These are phyloP conservation scores for Clistopyga incitator DNA, from an alignment of 2,888 invertebrate genomes.

Conservation along the genomic window DNA sequence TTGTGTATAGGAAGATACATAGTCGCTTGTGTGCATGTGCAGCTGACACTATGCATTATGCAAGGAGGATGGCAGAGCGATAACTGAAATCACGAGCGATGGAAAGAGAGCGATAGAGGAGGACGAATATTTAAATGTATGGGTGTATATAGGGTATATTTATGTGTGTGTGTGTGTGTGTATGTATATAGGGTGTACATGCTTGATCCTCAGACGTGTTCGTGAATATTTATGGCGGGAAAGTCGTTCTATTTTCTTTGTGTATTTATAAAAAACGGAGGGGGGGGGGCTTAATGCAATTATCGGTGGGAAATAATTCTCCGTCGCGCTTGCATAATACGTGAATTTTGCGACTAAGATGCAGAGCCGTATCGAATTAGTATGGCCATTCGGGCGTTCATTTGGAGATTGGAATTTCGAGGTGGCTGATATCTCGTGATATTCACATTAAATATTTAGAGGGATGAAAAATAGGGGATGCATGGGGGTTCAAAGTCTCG, in stretches of 20 bases:
- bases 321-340: not conserved
- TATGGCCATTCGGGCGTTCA: not conserved
- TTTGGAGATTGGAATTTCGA: not conserved
- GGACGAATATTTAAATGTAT: slow-evolving; percentile 4
- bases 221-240: slow-evolving; percentile 17
- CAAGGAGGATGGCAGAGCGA: slow-evolving; percentile 68
- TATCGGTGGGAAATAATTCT: slow-evolving; percentile 5
- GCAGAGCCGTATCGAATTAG: not conserved
- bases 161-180: not conserved
- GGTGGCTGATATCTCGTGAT: not conserved
- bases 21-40: slow-evolving; percentile 58
- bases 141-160: not conserved
- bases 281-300: not conserved
- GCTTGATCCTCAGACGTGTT: slow-evolving; percentile 1
- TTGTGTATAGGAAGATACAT: slow-evolving; percentile 44
- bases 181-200: not conserved
- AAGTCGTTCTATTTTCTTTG: not conserved
- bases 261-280: not conserved
- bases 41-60: slow-evolving; percentile 73
- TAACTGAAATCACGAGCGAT: slow-evolving; percentile 70
- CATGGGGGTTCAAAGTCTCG: too few relatives aligned
- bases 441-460: too few relatives aligned
- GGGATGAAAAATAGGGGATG: too few relatives aligned
- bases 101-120: slow-evolving; percentile 40
- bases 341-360: not conserved